Conservation (phyloP, 2,888 invertebrate genomes). For the Cybosia mesomella region DNA sequence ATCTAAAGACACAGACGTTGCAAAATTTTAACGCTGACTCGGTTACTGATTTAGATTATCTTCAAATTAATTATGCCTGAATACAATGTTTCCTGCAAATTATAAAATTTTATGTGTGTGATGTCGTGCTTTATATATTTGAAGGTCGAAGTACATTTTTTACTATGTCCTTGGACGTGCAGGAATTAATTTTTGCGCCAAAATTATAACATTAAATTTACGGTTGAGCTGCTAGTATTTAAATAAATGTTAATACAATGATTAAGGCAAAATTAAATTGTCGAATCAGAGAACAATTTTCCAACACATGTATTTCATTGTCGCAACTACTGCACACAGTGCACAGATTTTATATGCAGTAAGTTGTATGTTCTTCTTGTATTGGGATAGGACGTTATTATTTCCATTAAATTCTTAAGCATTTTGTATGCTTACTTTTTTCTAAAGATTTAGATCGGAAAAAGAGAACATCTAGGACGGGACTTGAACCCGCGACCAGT, state of each 20-base stretch:
- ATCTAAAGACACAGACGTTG: conserved; percentile 20
- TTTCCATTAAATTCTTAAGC: no score
- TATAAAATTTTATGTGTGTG: conserved; percentile 7
- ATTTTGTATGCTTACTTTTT: no score
- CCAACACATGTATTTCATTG: background rate
- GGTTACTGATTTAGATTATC: conserved; percentile 15
- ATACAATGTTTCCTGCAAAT: conserved; percentile 2
- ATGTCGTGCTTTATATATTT: conserved; percentile 17
- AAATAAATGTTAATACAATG: background rate
- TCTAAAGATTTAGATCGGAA: no score
- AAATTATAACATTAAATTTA: background rate
- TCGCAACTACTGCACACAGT: background rate
- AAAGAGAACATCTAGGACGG: no score
- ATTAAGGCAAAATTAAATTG: background rate
- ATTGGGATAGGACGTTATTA: no score
- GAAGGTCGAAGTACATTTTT: conserved; percentile 9
- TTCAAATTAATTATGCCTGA: conserved; percentile 16
- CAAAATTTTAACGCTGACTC: conserved; percentile 16
- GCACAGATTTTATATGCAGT: background rate
- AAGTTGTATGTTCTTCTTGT: background rate
- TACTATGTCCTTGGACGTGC: background rate
- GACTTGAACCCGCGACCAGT: no score
- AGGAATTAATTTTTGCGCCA: background rate
- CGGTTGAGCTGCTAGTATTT: background rate
- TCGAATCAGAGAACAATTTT: background rate